Percentiles rank a stretch among this genome's conserved stretches.
phyloP scores from a whole-genome alignment of 2,797 vertebrate genomes.

The Podargus strigoides region DNA sequence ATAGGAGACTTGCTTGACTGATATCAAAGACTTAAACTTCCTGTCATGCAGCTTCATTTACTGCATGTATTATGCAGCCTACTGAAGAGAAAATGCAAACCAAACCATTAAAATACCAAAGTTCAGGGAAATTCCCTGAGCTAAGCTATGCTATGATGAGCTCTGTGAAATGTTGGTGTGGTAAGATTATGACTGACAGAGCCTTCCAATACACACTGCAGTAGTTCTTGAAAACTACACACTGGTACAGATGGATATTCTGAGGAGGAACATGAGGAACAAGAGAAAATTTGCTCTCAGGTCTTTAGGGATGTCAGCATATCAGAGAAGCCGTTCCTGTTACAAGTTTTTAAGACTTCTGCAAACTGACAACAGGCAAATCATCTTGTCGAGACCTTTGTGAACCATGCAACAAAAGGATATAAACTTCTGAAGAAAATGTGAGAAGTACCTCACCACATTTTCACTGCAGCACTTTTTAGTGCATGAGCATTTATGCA shows the following conservation, averaged over 20 bases:
- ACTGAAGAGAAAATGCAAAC: constrained; percentile 27
- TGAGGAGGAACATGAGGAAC: background rate
- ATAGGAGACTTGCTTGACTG: background rate
- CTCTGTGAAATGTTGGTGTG: background rate
- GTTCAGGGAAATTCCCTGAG: background rate
- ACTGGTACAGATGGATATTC: background rate
- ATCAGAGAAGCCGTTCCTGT: background rate
- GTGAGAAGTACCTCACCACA: background rate
- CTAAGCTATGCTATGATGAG: background rate
- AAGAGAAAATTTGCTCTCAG: background rate
- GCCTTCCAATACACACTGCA: background rate
- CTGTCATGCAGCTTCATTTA: background rate
- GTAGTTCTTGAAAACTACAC: background rate
- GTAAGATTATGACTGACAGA: background rate
- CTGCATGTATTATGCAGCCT: background rate
- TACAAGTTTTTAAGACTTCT: background rate
- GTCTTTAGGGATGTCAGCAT: background rate
- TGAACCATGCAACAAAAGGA: background rate
- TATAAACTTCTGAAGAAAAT: background rate
- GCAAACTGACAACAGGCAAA: background rate
- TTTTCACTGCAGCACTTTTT: background rate
- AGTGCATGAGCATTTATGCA: background rate
- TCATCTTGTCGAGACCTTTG: background rate
- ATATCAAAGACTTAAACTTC: constrained; percentile 5
- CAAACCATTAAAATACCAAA: background rate